phyloP scores from a whole-genome alignment of 2,888 invertebrate species.

The Cantharis nigra region DNA sequence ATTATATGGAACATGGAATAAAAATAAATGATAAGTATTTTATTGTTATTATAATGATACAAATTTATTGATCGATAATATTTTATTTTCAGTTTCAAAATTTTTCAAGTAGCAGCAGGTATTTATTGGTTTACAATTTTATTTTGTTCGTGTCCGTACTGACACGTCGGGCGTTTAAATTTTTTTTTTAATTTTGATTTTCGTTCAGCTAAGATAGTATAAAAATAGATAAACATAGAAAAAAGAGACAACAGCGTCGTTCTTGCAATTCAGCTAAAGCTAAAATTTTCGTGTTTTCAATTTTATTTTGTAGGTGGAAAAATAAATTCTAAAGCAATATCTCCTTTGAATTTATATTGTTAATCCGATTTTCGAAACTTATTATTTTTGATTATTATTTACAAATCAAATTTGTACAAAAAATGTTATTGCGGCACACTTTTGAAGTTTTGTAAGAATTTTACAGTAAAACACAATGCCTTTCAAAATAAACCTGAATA shows the following conservation, averaged over 20 bases:
- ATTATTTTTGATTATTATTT: neutral
- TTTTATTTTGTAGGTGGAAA: neutral
- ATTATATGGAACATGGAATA: no score
- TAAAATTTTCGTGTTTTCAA: neutral
- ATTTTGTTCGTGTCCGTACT: neutral
- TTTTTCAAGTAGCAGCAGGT: neutral
- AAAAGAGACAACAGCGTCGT: neutral
- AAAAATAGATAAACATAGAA: neutral
- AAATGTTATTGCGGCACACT: neutral
- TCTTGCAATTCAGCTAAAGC: neutral
- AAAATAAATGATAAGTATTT: no score
- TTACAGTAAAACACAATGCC: neutral
- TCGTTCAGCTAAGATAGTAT: neutral
- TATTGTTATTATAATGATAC: neutral
- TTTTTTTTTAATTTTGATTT: neutral
- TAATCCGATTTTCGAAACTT: neutral
- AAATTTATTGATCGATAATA: neutral
- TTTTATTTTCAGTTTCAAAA: neutral
- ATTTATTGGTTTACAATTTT: neutral
- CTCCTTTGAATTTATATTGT: neutral
- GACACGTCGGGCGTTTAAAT: neutral
- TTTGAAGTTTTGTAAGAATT: neutral
- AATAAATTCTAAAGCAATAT: neutral
- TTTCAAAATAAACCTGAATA: constrained; percentile 2
- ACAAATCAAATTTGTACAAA: neutral